A percentile compares a stretch with the other conserved stretches of the same genome.
Conservation (phyloP, 2,113 vertebrate species). For the human region GRCh38 chr5:161793501-161794000, state of each 20-base stretch:
- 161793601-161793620: neutral
- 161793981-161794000: neutral
- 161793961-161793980: neutral
- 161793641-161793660: neutral
- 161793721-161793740: neutral
- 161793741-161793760: neutral
- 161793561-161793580: neutral
- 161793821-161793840: rapidly evolving
- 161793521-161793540: neutral
- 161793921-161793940: neutral
- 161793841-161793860: neutral
- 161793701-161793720: neutral
- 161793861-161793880: neutral
- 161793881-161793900: neutral
- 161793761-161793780: neutral
- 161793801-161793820: neutral
- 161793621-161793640: neutral
- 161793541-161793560: neutral
- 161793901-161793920: neutral
- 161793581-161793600: neutral
- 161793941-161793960: neutral
- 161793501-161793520: neutral
- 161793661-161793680: neutral
- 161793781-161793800: neutral
- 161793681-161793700: neutral